Conservation (phyloP, 2,797 vertebrate species). For the Premnoplex brunnescens region DNA sequence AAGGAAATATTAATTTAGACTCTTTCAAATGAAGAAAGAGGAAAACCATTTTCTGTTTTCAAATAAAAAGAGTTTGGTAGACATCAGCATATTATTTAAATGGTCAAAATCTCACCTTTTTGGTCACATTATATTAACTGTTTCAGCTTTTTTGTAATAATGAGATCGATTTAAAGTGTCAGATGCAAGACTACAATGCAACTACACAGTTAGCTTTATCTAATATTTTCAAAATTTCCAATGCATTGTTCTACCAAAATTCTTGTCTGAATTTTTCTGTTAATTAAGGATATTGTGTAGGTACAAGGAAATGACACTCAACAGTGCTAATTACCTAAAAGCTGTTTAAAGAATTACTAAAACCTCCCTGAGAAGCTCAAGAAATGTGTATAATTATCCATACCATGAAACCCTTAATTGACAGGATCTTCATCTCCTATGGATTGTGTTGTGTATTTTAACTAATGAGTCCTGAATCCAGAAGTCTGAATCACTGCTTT, state of each 20-base stretch:
- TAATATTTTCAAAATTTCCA: background rate
- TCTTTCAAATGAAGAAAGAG: background rate
- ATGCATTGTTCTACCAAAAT: background rate
- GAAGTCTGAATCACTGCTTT: background rate
- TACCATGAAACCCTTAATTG: background rate
- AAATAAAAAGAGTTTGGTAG: background rate
- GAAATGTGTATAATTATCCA: background rate
- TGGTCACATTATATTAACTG: background rate
- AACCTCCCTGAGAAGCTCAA: background rate
- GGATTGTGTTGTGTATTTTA: background rate
- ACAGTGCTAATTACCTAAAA: background rate
- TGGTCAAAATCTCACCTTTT: background rate
- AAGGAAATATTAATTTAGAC: background rate
- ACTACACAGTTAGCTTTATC: background rate
- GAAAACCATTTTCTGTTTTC: background rate
- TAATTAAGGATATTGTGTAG: background rate
- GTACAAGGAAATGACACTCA: background rate
- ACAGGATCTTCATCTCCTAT: background rate
- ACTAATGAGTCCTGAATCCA: background rate
- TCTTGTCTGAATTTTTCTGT: background rate
- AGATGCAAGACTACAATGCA: background rate
- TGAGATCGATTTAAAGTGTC: background rate
- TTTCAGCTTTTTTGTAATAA: background rate
- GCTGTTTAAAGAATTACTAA: background rate
- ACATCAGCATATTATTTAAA: background rate